phyloP scores from a whole-genome alignment of 2,797 vertebrate species.

The Buceros bicornis region DNA sequence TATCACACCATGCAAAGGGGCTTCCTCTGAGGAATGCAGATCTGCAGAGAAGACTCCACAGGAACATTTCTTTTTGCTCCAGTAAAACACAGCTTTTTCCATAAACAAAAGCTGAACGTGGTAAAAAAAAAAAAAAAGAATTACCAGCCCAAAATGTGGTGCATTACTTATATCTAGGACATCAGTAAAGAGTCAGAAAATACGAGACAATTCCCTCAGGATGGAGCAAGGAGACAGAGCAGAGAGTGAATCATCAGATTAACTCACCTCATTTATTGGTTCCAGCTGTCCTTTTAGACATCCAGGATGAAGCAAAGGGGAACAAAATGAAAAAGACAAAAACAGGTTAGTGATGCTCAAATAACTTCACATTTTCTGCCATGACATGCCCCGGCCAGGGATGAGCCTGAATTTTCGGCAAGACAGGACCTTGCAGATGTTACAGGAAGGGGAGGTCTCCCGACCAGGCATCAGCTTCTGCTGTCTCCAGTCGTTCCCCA shows the following conservation, averaged over 20 bases:
- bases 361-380: slow-evolving; percentile 59
- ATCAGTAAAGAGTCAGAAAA: slow-evolving; percentile 55
- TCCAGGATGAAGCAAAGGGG: slow-evolving; percentile 72
- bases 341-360: slow-evolving; percentile 81
- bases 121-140: neutral
- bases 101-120: neutral
- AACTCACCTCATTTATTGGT: slow-evolving; percentile 90
- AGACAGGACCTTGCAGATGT: neutral
- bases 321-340: slow-evolving; percentile 74
- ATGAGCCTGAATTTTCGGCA: slow-evolving; percentile 49
- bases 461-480: neutral
- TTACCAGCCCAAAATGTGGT: neutral
- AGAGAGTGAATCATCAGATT: slow-evolving; percentile 66
- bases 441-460: neutral
- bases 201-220: slow-evolving; percentile 58
- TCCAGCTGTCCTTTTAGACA: slow-evolving; percentile 93
- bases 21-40: neutral
- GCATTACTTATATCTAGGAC: slow-evolving; percentile 37
- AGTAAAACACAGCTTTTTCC: neutral
- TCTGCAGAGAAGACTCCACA: neutral
- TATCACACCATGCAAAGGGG: neutral
- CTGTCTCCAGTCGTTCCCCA: neutral
- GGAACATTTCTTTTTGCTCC: neutral
- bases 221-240: slow-evolving; percentile 49
- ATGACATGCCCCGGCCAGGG: slow-evolving; percentile 27